Evolutionary conservation across 2,797 vertebrate genomes (phyloP).

Genomic region (Smutsia temminckii): DNA sequence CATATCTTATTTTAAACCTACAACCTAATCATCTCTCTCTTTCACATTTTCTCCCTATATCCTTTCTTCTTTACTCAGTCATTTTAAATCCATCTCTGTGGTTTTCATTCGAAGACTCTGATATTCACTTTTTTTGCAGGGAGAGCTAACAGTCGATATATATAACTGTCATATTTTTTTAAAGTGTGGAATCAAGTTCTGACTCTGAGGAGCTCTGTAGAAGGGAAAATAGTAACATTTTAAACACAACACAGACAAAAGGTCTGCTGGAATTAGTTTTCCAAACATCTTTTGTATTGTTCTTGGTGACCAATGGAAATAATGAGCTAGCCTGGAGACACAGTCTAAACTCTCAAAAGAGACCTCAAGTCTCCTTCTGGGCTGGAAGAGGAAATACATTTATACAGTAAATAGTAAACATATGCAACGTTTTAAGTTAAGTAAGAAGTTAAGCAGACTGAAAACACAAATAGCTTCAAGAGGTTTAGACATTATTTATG

Average conservation of each 20-base stretch:
- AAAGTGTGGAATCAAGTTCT: background rate
- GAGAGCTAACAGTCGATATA: background rate
- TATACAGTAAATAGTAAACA: conserved; percentile 41
- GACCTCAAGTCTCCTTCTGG: conserved; percentile 9
- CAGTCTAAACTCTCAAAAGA: background rate
- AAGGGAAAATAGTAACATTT: conserved; percentile 9
- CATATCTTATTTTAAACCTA: background rate
- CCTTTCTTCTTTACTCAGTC: background rate
- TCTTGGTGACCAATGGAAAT: background rate
- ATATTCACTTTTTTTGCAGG: background rate
- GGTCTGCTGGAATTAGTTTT: background rate
- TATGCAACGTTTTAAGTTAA: conserved; percentile 30
- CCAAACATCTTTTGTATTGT: background rate
- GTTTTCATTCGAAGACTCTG: background rate
- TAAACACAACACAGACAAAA: background rate
- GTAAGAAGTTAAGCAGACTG: background rate
- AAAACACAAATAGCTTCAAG: conserved; percentile 34
- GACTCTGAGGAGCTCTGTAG: background rate
- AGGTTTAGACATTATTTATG: background rate
- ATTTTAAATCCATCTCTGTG: background rate
- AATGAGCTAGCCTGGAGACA: background rate
- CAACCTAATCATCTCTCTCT: background rate
- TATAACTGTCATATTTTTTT: background rate
- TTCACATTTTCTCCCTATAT: background rate
- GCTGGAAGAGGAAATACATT: conserved; percentile 47